Base-by-base conservation (phyloP, 2,888 invertebrate genomes). In the Heliconius charithonia region DNA sequence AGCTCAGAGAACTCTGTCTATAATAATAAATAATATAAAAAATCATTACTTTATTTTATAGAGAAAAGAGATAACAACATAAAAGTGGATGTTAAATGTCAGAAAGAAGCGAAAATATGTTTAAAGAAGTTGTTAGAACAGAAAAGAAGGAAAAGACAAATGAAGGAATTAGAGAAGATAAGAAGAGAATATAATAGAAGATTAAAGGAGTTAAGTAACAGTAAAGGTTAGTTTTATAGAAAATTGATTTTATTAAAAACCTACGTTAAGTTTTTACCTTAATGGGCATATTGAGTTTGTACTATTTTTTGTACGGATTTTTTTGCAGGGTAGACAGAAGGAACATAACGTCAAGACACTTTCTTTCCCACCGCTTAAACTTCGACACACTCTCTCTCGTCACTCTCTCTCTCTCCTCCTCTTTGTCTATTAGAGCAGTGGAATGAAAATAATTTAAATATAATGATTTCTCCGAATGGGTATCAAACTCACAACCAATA, bases 171-270 rank as follows among this genome's bases (percentile, higher is more conserved):
- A 69, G 88, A 89, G 83, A 82, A 83, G 81, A 78, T 87, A 69
- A 86, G 90, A 77, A 80, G 79, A 78, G 80, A 84, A 66, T 91
- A 91, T 73, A 89, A 89, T 37, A 82, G 83, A 66, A 85, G 86
- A 4, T 87, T 89, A 74, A 83, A 76, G 69, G 7, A 41, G 7
- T n/a, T 67, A 13, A 71, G 19, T 83, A 83, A 59, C 83, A 83
- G 83, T 86, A 79, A 79, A 79, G 75, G 69, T 74, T 27, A 62
- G 62, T 25, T 62, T 56, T 29, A 9, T 71, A n/a, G 51, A n/a
- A n/a, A n/a, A 59, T n/a, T 51, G 7, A 16, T 45, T 45, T 6
- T 45, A 16, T 45, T 45, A 16, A 3, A 16, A 45, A 16, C 45
- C 16, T 37, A 45, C 16, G 19, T 45, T 45, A 19, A 45, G 19